phyloP scores from a whole-genome alignment of 1,140 invertebrate genomes.

The Heliothis virescens region DNA sequence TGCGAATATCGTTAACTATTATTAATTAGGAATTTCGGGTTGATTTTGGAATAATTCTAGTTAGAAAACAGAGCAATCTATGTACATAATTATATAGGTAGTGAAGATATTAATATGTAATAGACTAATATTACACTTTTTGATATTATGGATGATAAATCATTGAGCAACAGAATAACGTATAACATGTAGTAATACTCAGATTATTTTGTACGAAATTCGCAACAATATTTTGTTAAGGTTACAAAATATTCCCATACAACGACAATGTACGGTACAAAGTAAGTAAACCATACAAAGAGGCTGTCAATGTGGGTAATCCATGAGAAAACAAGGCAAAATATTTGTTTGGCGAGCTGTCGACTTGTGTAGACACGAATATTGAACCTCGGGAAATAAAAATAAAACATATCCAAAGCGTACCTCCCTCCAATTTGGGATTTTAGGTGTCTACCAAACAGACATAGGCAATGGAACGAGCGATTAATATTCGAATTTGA shows the following conservation, averaged over 20 bases:
- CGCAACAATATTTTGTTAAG: constrained; percentile 41
- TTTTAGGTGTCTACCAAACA: constrained; percentile 8
- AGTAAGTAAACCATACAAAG: constrained; percentile 54
- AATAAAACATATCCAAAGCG: neutral
- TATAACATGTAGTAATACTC: constrained; percentile 12
- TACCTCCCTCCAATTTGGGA: constrained; percentile 25
- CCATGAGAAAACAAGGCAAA: constrained; percentile 58
- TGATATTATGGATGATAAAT: neutral
- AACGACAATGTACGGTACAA: constrained; percentile 27
- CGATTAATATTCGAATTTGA: constrained; percentile 12
- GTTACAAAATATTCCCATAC: constrained; percentile 38
- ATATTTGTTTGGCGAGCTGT: constrained; percentile 63
- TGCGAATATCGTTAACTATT: constrained; percentile 35
- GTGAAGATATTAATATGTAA: too few relatives aligned
- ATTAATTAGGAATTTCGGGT: constrained; percentile 20
- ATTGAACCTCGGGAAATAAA: constrained; percentile 17
- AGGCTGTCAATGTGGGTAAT: constrained; percentile 60
- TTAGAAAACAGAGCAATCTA: neutral
- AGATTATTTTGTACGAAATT: constrained; percentile 30
- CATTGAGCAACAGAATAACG: constrained; percentile 5
- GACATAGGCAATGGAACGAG: neutral
- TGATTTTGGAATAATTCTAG: neutral
- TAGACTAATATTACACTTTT: too few relatives aligned
- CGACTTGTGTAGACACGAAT: constrained; percentile 54
- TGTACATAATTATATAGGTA: too few relatives aligned